Conservation (phyloP, 2,888 invertebrate genomes). For the Acanthosepion esculentum region DNA sequence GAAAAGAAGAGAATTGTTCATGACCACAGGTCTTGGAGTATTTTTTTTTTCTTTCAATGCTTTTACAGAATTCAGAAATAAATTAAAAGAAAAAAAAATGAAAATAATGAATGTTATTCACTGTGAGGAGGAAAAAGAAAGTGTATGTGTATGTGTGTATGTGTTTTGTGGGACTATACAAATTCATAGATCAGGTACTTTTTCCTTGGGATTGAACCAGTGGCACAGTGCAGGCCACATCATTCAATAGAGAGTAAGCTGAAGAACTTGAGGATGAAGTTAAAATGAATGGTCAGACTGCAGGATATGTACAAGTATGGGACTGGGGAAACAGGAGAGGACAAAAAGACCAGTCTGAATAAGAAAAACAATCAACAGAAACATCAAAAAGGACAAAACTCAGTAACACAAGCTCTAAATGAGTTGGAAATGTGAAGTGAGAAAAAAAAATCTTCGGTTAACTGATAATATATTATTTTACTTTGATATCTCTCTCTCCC, state of each 20-base stretch:
- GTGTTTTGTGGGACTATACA: background rate
- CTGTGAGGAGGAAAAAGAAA: background rate
- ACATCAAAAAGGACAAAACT: background rate
- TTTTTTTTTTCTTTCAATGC: background rate
- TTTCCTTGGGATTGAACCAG: background rate
- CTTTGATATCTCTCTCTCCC: too few relatives aligned
- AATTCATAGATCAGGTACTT: background rate
- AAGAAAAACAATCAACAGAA: background rate
- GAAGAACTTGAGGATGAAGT: background rate
- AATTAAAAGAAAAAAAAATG: background rate
- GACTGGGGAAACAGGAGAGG: background rate
- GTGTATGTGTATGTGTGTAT: too few relatives aligned
- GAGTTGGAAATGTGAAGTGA: background rate
- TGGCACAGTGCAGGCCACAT: background rate
- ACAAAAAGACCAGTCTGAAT: background rate
- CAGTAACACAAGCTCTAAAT: slow-evolving; percentile 4
- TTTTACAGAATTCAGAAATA: slow-evolving; percentile 1
- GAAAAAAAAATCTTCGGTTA: background rate
- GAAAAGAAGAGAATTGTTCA: background rate
- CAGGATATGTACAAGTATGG: background rate
- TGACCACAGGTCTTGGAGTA: background rate
- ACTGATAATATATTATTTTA: background rate
- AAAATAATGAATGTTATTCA: background rate
- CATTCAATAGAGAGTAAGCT: background rate
- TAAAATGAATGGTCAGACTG: slow-evolving; percentile 25